Percentiles rank a stretch among this genome's conserved stretches.
Conservation (phyloP, 2,113 vertebrate species). For the Cavia porcellus region DNA sequence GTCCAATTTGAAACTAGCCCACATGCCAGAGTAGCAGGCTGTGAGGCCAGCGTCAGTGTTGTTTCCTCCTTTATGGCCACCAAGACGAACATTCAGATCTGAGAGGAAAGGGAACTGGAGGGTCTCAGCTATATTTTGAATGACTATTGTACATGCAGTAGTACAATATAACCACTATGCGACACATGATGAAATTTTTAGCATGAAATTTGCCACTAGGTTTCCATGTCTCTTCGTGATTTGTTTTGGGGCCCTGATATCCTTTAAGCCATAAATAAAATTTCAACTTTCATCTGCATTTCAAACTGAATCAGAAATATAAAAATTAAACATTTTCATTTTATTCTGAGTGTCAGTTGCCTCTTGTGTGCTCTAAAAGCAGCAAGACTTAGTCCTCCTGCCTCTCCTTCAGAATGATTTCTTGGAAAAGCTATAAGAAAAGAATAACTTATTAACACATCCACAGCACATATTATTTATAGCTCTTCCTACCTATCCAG, state of each 20-base stretch:
- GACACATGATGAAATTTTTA: conserved; percentile 71
- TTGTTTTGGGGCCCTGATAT: conserved; percentile 56
- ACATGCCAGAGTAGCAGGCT: not conserved
- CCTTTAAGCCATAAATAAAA: conserved; percentile 71
- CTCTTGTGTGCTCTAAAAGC: not conserved
- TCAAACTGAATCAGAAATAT: conserved; percentile 30
- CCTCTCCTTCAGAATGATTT: conserved; percentile 58
- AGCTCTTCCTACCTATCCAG: conserved; percentile 78
- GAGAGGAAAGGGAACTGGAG: conserved; percentile 82
- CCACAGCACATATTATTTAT: conserved; percentile 69
- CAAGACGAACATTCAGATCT: conserved; percentile 71
- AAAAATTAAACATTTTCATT: conserved; percentile 76
- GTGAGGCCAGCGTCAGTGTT: not conserved
- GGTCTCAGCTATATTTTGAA: not conserved
- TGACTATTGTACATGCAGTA: not conserved
- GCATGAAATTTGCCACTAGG: conserved; percentile 55
- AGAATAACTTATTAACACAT: conserved; percentile 77
- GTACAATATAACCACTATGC: not conserved
- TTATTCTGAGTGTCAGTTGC: conserved; percentile 50
- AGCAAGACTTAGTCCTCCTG: conserved; percentile 8
- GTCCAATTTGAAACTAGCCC: conserved; percentile 65
- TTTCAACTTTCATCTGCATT: conserved; percentile 70
- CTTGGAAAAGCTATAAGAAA: conserved; percentile 35
- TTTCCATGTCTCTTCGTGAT: conserved; percentile 47
- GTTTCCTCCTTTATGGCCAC: conserved; percentile 81